A percentile compares a stretch with the other conserved stretches of the same genome.
Evolutionary conservation across 2,113 vertebrate genomes (phyloP).

Genomic region (Cynopterus brachyotis): DNA sequence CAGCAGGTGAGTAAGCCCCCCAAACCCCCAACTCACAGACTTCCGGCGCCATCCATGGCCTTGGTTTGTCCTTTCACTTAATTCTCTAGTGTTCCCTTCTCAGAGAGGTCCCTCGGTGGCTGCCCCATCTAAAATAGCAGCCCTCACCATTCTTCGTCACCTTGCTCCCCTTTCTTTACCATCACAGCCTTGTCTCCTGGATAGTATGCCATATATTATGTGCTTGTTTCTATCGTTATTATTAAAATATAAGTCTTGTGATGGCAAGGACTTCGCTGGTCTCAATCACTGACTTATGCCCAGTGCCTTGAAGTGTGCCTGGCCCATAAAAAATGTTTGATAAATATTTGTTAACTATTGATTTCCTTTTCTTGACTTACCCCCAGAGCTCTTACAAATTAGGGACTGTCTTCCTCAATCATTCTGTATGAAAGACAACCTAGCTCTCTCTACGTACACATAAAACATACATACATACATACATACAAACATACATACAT

Average conservation of each 20-base stretch:
- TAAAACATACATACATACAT: too few relatives aligned
- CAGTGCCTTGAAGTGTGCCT: not conserved
- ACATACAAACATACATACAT: too few relatives aligned
- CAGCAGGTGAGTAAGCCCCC: not conserved
- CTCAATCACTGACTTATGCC: too few relatives aligned
- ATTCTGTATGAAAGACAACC: not conserved
- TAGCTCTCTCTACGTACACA: not conserved
- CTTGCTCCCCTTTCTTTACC: not conserved
- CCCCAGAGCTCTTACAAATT: not conserved
- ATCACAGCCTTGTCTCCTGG: not conserved
- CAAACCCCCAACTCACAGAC: rapidly evolving
- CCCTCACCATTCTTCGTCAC: too few relatives aligned
- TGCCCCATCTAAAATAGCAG: not conserved
- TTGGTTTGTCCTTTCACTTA: not conserved
- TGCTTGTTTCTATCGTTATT: not conserved
- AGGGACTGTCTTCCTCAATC: not conserved
- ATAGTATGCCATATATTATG: not conserved
- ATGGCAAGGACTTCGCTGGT: not conserved
- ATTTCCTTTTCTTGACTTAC: not conserved
- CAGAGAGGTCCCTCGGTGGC: too few relatives aligned
- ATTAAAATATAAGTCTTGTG: not conserved
- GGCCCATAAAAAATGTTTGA: not conserved
- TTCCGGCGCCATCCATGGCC: too few relatives aligned
- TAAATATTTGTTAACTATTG: not conserved
- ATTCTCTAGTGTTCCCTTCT: not conserved